A percentile compares a stretch with the other conserved stretches of the same genome.
phyloP scores from a whole-genome alignment of 2,113 vertebrate species.

The Grallaria varia region DNA sequence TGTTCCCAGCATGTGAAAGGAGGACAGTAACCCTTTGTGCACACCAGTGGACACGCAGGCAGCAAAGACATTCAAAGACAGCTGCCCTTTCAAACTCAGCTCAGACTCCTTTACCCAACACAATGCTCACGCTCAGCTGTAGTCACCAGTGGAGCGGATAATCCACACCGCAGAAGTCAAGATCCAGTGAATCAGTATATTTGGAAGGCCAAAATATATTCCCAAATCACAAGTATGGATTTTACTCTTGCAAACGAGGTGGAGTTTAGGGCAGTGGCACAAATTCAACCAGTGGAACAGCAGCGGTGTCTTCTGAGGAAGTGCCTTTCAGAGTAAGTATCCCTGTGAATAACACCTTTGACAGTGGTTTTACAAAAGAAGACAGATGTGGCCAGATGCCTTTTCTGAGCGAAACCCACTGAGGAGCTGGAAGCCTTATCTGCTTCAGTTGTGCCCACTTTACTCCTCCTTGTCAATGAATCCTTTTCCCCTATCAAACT shows the following conservation, averaged over 20 bases:
- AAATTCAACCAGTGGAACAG: neutral
- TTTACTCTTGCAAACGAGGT: neutral
- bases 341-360: neutral
- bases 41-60: neutral
- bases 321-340: neutral
- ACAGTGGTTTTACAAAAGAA: neutral
- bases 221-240: neutral
- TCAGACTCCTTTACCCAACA: neutral
- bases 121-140: neutral
- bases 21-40: neutral
- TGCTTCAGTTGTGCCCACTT: neutral
- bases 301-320: neutral
- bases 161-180: neutral
- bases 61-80: neutral
- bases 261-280: neutral
- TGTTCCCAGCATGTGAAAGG: neutral
- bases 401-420: neutral
- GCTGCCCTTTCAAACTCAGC: neutral
- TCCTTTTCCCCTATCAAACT: constrained; percentile 28
- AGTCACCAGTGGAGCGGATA: neutral
- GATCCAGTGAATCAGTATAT: neutral
- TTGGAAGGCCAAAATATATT: neutral
- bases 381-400: neutral
- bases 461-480: constrained; percentile 24
- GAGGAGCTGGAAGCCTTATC: neutral